Conservation (phyloP, 2,888 invertebrate species). For the Chloroclystis v-ata region DNA sequence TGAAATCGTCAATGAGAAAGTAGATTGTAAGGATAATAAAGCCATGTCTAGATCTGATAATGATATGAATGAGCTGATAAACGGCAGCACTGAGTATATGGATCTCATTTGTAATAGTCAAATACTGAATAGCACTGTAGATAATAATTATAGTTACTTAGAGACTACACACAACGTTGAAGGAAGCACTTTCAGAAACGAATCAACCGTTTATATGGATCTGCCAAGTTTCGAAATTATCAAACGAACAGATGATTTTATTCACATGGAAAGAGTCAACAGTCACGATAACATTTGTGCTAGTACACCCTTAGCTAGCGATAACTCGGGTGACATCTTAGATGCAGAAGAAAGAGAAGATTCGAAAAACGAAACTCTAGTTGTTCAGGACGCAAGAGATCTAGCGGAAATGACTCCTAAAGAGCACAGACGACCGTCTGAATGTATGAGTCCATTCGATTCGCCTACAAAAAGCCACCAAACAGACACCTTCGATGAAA, state of each 20-base stretch:
- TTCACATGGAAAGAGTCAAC: slow-evolving; percentile 52
- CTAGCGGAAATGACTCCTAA: slow-evolving; percentile 45
- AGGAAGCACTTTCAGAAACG: slow-evolving; percentile 43
- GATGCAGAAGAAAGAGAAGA: slow-evolving; percentile 52
- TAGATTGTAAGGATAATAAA: slow-evolving; percentile 28
- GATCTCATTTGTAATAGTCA: slow-evolving; percentile 60
- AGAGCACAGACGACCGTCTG: slow-evolving; percentile 54
- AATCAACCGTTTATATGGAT: slow-evolving; percentile 68
- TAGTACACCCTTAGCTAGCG: slow-evolving; percentile 62
- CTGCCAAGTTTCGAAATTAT: slow-evolving; percentile 51
- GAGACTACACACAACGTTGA: slow-evolving; percentile 24
- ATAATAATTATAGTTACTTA: slow-evolving; percentile 32
- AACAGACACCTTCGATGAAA: slow-evolving; percentile 68
- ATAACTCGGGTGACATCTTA: slow-evolving; percentile 37
- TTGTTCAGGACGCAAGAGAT: slow-evolving; percentile 42
- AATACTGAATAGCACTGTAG: slow-evolving; percentile 38
- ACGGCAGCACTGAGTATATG: slow-evolving; percentile 55
- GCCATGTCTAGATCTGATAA: slow-evolving; percentile 37
- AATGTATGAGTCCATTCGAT: slow-evolving; percentile 62
- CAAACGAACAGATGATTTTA: slow-evolving; percentile 50
- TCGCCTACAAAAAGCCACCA: slow-evolving; percentile 69
- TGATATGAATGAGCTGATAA: slow-evolving; percentile 31
- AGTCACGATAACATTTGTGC: slow-evolving; percentile 39
- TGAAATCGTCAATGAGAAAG: slow-evolving; percentile 25
- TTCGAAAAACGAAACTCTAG: slow-evolving; percentile 34